Evolutionary conservation across 2,113 vertebrate genomes (phyloP).

Genomic region (Macquaria ambigua): DNA sequence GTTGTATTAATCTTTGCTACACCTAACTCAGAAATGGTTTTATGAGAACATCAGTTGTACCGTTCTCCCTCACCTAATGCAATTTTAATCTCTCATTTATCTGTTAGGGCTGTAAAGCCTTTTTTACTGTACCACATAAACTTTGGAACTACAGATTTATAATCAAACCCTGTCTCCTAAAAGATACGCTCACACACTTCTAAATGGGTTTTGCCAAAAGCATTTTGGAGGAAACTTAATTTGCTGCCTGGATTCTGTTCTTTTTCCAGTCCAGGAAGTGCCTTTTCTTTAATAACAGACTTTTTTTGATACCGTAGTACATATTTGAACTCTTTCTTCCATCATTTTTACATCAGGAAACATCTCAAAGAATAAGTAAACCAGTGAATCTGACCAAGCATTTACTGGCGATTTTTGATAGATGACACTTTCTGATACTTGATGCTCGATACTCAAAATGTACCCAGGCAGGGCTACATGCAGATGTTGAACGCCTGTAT

Average conservation of each 20-base stretch:
- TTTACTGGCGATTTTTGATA: not conserved
- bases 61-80: not conserved
- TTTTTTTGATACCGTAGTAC: not conserved
- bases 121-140: not conserved
- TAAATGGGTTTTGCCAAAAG: constrained; percentile 2
- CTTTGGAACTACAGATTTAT: not conserved
- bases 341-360: not conserved
- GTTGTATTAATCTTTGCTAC: not conserved
- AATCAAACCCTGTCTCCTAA: not conserved
- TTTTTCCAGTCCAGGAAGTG: not conserved
- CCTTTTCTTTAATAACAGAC: too few species aligned
- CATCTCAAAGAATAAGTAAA: not conserved
- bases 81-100: not conserved
- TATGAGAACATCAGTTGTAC: not conserved
- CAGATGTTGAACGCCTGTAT: not conserved
- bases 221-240: not conserved
- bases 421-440: not conserved
- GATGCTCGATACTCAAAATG: too few species aligned
- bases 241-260: not conserved
- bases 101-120: not conserved
- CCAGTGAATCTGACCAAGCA: not conserved
- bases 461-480: too few species aligned
- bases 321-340: not conserved
- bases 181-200: not conserved
- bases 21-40: not conserved